Base-by-base conservation (phyloP, 2,113 vertebrate genomes). In the Todiramphus chloris region DNA sequence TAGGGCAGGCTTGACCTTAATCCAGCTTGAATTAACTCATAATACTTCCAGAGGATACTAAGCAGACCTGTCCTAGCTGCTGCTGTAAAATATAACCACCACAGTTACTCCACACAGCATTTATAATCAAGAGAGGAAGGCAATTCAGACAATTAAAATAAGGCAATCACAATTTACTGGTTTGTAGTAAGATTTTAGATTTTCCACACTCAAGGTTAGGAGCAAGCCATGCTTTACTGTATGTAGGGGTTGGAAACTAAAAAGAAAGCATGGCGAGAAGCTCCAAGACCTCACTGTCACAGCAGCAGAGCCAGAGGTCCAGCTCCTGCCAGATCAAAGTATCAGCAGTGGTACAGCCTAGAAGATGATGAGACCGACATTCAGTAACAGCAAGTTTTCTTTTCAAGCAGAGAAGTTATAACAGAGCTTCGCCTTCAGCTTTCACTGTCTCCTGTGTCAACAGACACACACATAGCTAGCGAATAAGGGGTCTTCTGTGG, bases 1-100 rank as follows among this genome's bases (percentile, higher is more conserved):
- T 72, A 79, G 74, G 75, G 62, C 3, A 89, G 60, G 84, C 14
- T n/a, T 91, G 83, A 93, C 37, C 70, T 96, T 91, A 96, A 94
- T 92, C 56, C 62, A 78, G 8, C 8, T 64, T 75, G 37, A 86
- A 94, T 87, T 93, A 75, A 31, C 27, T 92, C 85, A 9, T 33
- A 94, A 41, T 85, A 63, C 58, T 87, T 93, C 16, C 37, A 35
- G 51, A 78, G n/a, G 44, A 83, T 41, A 53, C 20, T 28, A 89
- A 78, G 30, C 9, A 84, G 39, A 96, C 27, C 11, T 82, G 39
- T 44, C 24, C 24, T 63, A 83, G 56, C 94, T 92, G 66, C 15
- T 86, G n/a, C 53, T 69, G 37, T 25, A 48, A 43, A 88, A 68
- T 62, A 60, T 41, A 94, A 62, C 23, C 13, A 74, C 31, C 41